phyloP scores from a whole-genome alignment of 1,140 invertebrate genomes.

The Tyrophagus putrescentiae region DNA sequence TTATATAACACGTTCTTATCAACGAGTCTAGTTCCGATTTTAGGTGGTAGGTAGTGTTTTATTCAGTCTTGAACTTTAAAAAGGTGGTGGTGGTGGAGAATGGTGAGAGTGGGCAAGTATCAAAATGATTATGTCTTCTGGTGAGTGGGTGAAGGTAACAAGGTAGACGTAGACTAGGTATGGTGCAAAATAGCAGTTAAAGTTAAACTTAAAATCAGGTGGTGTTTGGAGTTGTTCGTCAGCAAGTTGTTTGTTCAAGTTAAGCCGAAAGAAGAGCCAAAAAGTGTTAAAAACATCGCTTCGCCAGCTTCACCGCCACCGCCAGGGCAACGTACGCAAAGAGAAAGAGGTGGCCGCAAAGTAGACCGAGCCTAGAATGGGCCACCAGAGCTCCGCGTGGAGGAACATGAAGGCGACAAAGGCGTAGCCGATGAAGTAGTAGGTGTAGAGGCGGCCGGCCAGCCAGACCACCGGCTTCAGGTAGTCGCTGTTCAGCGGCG shows the following conservation, averaged over 20 bases:
- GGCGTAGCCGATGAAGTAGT: constrained; percentile 62
- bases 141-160: too few relatives aligned
- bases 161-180: too few relatives aligned
- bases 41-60: not conserved
- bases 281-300: too few relatives aligned
- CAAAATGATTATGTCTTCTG: too few relatives aligned
- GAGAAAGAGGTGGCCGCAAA: constrained; percentile 20
- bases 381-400: constrained; percentile 43
- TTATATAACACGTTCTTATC: not conserved
- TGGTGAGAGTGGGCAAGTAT: too few relatives aligned
- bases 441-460: constrained; percentile 17
- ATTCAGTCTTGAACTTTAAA: too few relatives aligned
- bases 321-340: not conserved
- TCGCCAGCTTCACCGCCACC: not conserved
- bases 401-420: constrained; percentile 62
- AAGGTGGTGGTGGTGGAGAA: too few relatives aligned
- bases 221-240: too few relatives aligned
- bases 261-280: too few relatives aligned
- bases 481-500: not conserved
- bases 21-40: not conserved
- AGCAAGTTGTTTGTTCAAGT: too few relatives aligned
- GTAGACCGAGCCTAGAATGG: constrained; percentile 16
- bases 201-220: too few relatives aligned
- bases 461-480: constrained; percentile 11
- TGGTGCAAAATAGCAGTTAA: too few relatives aligned